Conservation (phyloP, 2,888 invertebrate genomes). For the Athrips mouffetella region DNA sequence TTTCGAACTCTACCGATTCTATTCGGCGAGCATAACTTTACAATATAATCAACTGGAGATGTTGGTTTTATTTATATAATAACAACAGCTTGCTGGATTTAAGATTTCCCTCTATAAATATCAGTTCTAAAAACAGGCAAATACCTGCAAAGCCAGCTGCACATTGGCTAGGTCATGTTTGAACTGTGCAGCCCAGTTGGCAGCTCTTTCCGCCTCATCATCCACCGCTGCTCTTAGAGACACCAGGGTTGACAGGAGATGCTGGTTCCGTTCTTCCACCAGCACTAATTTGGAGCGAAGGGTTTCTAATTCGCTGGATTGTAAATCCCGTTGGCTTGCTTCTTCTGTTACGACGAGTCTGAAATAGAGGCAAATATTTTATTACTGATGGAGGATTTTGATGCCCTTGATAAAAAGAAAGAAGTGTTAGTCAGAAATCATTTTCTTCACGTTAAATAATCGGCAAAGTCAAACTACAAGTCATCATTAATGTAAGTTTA, state of each 20-base stretch:
- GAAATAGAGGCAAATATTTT: constrained; percentile 8
- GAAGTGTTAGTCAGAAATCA: too few relatives aligned
- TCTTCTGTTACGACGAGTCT: constrained; percentile 61
- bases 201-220: constrained; percentile 69
- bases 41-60: constrained; percentile 62
- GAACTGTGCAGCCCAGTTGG: constrained; percentile 73
- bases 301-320: constrained; percentile 59
- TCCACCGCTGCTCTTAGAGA: constrained; percentile 69
- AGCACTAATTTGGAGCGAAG: constrained; percentile 62
- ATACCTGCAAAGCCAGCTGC: constrained; percentile 67
- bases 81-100: constrained; percentile 59
- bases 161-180: constrained; percentile 74
- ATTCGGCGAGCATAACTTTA: too few relatives aligned
- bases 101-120: constrained; percentile 42
- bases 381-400: too few relatives aligned
- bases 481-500: too few relatives aligned
- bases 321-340: constrained; percentile 52
- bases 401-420: too few relatives aligned
- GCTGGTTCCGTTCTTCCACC: constrained; percentile 64
- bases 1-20: too few relatives aligned
- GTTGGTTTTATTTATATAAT: constrained; percentile 63
- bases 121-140: neutral
- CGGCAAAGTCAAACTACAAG: too few relatives aligned
- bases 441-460: too few relatives aligned
- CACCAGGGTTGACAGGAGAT: constrained; percentile 63